Base-by-base conservation (phyloP, 2,797 vertebrate species). In the Steatocranus sp. region DNA sequence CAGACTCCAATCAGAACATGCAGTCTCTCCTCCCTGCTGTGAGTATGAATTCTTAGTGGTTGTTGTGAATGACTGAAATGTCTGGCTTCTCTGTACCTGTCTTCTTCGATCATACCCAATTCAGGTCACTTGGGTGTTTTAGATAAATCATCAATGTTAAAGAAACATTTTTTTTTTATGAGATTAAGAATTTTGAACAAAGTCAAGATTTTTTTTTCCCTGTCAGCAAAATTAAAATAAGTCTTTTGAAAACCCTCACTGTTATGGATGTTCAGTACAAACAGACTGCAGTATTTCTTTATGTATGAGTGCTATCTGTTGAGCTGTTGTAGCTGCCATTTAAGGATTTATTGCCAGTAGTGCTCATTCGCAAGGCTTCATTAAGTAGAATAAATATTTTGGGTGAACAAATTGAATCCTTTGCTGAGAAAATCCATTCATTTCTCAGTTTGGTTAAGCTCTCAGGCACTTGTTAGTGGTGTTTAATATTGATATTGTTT, bases 1-100 rank as follows among this genome's bases (percentile, higher is more conserved):
- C 99, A 96, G 99, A 99, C 94, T 99, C 99, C 83, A 99, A 99
- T 96, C 99, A 99, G 93, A 99, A 99, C 93, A 99, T 99, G 97
- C 99, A 99, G 95, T 97, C 98, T 91, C 97, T 99, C 84, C 97
- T 99, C 89, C 98, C 98, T 89, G 98, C 99, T 92, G 99, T 99
- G 96, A 99, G 99, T 98, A 97, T 75, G 78, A 54, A 23, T 83
- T 27, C 56, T 36, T 54, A n/a, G 1, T 76, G 30, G 17, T 32
- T 74, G 50, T 63, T 80, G 66, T 80, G 18, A 41, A 12, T 27
- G 11, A 73, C 17, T 73, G 43, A 49, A 49, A 30, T 32, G 25
- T 73, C 41, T 73, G 25, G n/a, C 25, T 27, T 43, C 63, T 70
- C 14, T 68, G 36, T 17, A 41, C n/a, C 61, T 38, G 58, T 63